Conservation (phyloP, 2,113 vertebrate genomes). For the Paralichthys olivaceus region DNA sequence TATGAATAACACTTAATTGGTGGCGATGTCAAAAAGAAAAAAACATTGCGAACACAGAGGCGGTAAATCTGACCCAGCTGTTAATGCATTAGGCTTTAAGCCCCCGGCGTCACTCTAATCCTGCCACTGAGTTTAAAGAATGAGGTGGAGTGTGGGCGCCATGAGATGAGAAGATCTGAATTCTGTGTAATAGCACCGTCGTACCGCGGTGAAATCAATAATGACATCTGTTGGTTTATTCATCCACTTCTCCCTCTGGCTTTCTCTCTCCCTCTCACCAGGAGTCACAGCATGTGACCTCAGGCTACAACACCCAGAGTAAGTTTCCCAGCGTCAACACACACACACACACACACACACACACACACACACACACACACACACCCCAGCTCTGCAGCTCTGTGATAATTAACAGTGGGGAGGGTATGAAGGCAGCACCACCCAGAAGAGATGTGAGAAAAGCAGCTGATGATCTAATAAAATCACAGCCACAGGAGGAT, state of each 20-base stretch:
- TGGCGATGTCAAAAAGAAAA: constrained; percentile 13
- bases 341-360: constrained; percentile 26
- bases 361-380: constrained; percentile 22
- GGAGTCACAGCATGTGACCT: constrained; percentile 93
- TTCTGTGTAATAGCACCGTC: constrained; percentile 64
- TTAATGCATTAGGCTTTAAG: constrained; percentile 49
- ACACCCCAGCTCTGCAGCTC: too few species aligned
- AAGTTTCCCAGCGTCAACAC: constrained; percentile 77
- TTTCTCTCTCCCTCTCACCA: constrained; percentile 69
- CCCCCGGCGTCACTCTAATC: constrained; percentile 44
- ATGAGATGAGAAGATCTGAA: constrained; percentile 48
- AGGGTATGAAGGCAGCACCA: constrained; percentile 30
- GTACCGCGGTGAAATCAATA: constrained; percentile 73
- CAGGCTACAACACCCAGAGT: constrained; percentile 94
- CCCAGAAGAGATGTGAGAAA: constrained; percentile 20
- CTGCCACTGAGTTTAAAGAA: constrained; percentile 45
- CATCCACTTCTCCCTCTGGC: constrained; percentile 60
- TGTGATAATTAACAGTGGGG: constrained; percentile 40
- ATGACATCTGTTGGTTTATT: constrained; percentile 71
- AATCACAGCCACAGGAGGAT: constrained; percentile 18
- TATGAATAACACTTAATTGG: constrained; percentile 16
- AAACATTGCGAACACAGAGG: constrained; percentile 23
- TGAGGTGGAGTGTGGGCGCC: constrained; percentile 18
- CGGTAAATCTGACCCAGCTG: constrained; percentile 41
- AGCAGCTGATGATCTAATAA: constrained; percentile 30